Evolutionary conservation across 2,113 vertebrate species (phyloP), one percentile per base, ranked within the genome.

Genomic region (Sinocyclocheilus maitianheensis): DNA sequence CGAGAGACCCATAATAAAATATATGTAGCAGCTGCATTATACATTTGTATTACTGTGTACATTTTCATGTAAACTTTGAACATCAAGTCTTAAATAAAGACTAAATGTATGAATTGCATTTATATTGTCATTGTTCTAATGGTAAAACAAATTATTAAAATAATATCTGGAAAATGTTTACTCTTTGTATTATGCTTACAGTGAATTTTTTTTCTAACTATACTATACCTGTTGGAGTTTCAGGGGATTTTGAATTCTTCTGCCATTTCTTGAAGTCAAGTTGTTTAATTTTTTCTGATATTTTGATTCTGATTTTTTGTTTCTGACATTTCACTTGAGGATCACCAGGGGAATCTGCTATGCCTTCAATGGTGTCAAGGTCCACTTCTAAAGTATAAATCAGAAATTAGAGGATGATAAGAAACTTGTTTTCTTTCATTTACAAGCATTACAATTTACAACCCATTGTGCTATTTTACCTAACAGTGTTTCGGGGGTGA

Each of bases 151-250:
- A 60, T 60, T 4, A 60, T 60, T 60, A 58, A 20, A 58, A 20
- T 58, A 20, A 58, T 58, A 58, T 58, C 18, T 20, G 55, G 55
- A 58, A 20, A 58, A 20, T 53, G 20, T 20, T 18, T 58, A 58
- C 55, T 20, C 6, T 20, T 58, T 58, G 55, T 58, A 18, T 58
- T 58, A 58, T 58, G 53, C 3, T 60, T 60, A 60, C 6, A 60
- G 55, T 60, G 18, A 20, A 4, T 62, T 62, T 60, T 1, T 62
- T 62, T 11, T 22, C 58, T n/a, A n/a, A 62, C 9, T 62, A 9
- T 72, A 72, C 69, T 79, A n/a, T 87, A 88, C 84, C 84, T 88
- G 74, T 20, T 48, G 5, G 43, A 53, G 30, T 65, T 53, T 72
- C 72, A 3, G 12, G 12, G 11, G 4, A 69, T 46, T 48, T n/a